A percentile compares a stretch with the other conserved stretches of the same genome.
Conservation (phyloP, 2,797 vertebrate genomes). For the Pteropus rufus region DNA sequence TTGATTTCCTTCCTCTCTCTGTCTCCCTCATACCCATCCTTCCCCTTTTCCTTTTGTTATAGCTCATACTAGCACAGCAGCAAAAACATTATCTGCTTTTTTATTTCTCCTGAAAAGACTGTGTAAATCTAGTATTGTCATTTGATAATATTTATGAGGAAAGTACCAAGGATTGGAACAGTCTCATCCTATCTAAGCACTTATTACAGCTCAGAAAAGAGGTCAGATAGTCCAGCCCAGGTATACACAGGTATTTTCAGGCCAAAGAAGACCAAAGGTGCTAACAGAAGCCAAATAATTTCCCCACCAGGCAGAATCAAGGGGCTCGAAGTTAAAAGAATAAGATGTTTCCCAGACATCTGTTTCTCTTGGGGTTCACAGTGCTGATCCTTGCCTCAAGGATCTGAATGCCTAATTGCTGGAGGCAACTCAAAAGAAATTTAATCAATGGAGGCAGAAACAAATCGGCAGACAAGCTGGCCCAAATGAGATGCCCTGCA, state of each 20-base stretch:
- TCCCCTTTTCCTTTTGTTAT: neutral
- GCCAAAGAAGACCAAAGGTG: neutral
- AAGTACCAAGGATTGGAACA: neutral
- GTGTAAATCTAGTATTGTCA: neutral
- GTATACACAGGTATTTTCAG: neutral
- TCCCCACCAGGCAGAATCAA: neutral
- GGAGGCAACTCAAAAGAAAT: slow-evolving; percentile 50
- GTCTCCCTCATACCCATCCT: neutral
- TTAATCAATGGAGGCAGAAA: slow-evolving; percentile 57
- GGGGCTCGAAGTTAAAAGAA: neutral
- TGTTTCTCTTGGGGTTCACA: neutral
- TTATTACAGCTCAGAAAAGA: neutral
- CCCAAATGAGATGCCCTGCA: neutral
- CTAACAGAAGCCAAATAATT: neutral
- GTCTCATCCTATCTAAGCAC: neutral
- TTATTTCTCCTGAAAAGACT: neutral
- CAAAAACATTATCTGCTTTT: neutral
- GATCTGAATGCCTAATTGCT: slow-evolving; percentile 56
- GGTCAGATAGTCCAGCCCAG: neutral
- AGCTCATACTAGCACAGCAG: neutral
- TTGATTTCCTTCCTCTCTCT: neutral
- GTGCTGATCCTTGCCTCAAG: neutral
- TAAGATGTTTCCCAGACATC: neutral
- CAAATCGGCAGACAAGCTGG: neutral
- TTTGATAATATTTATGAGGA: neutral